Evolutionary conservation across 2,113 vertebrate species (phyloP), one percentile per base, ranked within the genome.

Genomic region (Procavia capensis): DNA sequence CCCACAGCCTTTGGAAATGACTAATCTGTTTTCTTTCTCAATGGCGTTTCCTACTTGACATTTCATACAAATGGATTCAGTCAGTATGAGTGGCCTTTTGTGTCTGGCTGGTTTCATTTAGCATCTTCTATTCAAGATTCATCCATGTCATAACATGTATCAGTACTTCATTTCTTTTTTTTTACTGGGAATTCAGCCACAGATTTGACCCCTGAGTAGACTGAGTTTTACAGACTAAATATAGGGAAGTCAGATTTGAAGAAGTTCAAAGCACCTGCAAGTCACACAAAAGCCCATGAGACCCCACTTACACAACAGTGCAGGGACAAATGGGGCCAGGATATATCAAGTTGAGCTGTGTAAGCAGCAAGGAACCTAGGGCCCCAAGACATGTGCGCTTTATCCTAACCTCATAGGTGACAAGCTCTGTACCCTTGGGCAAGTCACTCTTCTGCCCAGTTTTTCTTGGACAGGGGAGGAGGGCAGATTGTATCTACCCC

Each of bases 391-490:
- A 59, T 5, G 57, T 54, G 20, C 24, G 57, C 57, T 59, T 59
- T 54, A 16, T 54, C 74, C 31, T 45, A 22, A 43, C 57, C 50
- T 9, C 25, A 13, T 24, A 7, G n/a, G 54, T 25, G 39, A 6
- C 16, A 0, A 3, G 7, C 72, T 45, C 17, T 2, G 54, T 31
- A 22, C 36, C 54, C 24, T 11, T 36, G 25, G 43, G 20, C 2
- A 29, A 14, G 39, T 59, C 78, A 45, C n/a, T 16, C 66, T 72
- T 14, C 36, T 59, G 31, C 63, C 57, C 3, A 9, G 29, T 72
- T 79, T 11, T 19, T 25, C n/a, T 10, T 0, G 4, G 6, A 47
- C 47, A 6, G 3, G 3, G 5, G 9, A 13, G 41, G 13, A 17
- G 66, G 66, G 5, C n/a, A 34, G 34, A 16, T 16, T 68, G 16